Conservation (phyloP, 1,140 invertebrate species). For the Globodera rostochiensis region DNA sequence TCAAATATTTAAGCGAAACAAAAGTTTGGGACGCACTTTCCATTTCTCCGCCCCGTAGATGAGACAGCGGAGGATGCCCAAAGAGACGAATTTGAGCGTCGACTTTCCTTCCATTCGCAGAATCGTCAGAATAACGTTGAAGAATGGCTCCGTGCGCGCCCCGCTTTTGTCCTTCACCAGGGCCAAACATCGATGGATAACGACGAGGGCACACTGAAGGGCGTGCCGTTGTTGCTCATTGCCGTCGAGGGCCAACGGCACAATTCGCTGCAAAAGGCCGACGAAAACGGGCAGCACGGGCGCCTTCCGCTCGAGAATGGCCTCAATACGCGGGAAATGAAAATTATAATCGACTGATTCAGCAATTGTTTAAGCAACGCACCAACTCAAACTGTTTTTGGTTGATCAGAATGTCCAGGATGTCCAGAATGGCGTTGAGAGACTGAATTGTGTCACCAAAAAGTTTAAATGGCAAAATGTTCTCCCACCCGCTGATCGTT, state of each 20-base stretch:
- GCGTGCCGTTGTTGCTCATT: not conserved
- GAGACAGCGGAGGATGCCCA: constrained; percentile 24
- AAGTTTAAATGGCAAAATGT: not conserved
- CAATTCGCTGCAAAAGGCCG: not conserved
- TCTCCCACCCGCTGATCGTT: not conserved
- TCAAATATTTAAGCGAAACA: not conserved
- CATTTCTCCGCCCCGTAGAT: constrained; percentile 3
- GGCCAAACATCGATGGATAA: not conserved
- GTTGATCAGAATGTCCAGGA: not conserved
- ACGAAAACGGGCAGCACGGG: not conserved
- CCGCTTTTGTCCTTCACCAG: constrained; percentile 20
- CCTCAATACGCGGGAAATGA: not conserved
- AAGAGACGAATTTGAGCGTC: constrained; percentile 11
- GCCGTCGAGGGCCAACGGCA: not conserved
- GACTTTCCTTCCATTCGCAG: not conserved
- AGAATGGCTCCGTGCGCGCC: constrained; percentile 13
- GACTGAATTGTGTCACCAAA: not conserved
- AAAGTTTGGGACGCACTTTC: not conserved
- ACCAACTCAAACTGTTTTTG: constrained; percentile 2
- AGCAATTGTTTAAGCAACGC: not conserved
- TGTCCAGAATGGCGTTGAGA: not conserved
- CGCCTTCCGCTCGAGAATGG: not conserved
- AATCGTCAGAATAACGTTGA: constrained; percentile 1
- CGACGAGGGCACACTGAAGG: not conserved
- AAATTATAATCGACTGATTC: too few relatives aligned